These are phyloP conservation scores for Plebejus anna DNA, from an alignment of 2,888 invertebrate genomes.

Conservation along the genomic window DNA sequence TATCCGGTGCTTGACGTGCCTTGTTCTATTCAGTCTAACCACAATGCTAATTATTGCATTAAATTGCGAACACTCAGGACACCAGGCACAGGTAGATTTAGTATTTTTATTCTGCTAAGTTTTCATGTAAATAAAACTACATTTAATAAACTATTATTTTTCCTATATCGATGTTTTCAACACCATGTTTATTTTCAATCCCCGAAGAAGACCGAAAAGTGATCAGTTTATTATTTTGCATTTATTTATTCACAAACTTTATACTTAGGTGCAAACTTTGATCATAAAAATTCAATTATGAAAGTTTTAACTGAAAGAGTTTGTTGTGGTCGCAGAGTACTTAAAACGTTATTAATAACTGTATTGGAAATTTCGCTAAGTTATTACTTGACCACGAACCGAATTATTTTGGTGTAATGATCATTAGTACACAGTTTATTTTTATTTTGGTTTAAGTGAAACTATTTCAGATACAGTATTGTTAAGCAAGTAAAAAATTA, in stretches of 20 bases:
- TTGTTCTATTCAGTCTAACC: no score
- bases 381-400: neutral
- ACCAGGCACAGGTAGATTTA: no score
- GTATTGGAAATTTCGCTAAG: constrained; percentile 1
- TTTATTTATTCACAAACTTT: constrained; percentile 39
- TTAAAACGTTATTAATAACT: constrained; percentile 1
- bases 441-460: no score
- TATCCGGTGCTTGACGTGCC: no score
- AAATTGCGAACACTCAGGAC: no score
- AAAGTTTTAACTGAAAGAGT: constrained; percentile 37
- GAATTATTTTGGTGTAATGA: neutral
- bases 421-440: no score
- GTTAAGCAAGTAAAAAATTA: no score
- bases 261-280: constrained; percentile 35
- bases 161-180: neutral
- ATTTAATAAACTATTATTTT: neutral
- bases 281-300: constrained; percentile 38
- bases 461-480: no score
- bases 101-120: no score
- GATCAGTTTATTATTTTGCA: constrained; percentile 33
- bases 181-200: neutral
- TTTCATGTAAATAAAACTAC: no score
- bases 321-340: constrained; percentile 32
- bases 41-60: no score
- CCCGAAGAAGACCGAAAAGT: neutral